Evolutionary conservation across 2,797 vertebrate species (phyloP), one percentile per base, ranked within the genome.

Genomic region (Schizopygopsis pylzovi): DNA sequence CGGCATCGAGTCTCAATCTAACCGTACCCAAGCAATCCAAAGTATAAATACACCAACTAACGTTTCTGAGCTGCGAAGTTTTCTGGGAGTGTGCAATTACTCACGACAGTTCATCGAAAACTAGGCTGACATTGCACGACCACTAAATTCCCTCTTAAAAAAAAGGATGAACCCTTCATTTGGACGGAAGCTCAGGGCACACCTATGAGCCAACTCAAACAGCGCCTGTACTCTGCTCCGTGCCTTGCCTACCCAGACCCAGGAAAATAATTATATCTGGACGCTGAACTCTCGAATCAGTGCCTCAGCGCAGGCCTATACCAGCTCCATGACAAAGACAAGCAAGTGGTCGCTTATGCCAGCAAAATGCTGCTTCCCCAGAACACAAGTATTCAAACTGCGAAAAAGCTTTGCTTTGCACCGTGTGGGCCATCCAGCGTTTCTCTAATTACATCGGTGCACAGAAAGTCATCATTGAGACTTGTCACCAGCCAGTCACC

Each of bases 81-180:
- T 89, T 6, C 20, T 89, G 6, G 86, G 85, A 0, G 45, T 86
- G 0, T 89, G 86, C 12, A 89, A 91, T 3, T 90, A 39, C 20
- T 87, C 71, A 0, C 4, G 43, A 0, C 71, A 87, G 1, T 87
- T 89, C 45, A 86, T 89, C 0, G 79, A 90, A 0, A 37, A 63
- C 87, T 88, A 87, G 2, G 73, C 86, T 0, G 87, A 90, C 1
- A 2, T 86, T 0, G 81, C 87, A 2, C 12, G 16, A 15, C 90
- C 89, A 8, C 80, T 87, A 0, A 83, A 39, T 0, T 28, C 67
- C 0, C 72, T 91, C 0, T 81, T 89, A 0, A 76, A 82, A 89
- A 33, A 89, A 33, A 33, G 4, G 86, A 90, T 2, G 2, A 0
- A 0, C 75, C 54, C 0, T 90, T 89, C 11, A 1, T 6, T 0